Conservation (phyloP, 1,140 invertebrate species). For the Saxidomus purpurata region DNA sequence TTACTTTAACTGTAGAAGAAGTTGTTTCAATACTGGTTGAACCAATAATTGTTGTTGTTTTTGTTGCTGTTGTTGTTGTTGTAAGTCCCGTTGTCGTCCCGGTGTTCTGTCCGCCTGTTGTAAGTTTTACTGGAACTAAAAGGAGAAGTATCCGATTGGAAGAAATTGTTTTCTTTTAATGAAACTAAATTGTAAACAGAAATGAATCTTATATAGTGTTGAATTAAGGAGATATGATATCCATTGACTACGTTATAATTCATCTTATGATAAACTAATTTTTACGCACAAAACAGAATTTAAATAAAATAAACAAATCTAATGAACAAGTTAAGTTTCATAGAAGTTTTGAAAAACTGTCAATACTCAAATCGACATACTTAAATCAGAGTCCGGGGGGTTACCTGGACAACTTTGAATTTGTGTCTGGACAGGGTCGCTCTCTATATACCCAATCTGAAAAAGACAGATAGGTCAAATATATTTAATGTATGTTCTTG, state of each 20-base stretch:
- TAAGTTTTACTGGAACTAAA: background rate
- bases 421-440: background rate
- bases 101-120: background rate
- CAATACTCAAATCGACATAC: background rate
- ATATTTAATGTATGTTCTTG: too few species aligned
- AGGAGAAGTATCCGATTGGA: background rate
- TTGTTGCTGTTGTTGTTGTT: background rate
- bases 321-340: background rate
- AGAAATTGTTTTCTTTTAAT: background rate
- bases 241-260: background rate
- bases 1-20: background rate
- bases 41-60: too few species aligned
- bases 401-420: background rate
- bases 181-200: background rate
- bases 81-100: background rate
- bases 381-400: background rate
- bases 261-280: background rate
- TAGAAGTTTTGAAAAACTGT: background rate
- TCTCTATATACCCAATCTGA: background rate
- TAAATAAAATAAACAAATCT: background rate
- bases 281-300: background rate
- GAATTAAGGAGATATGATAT: background rate
- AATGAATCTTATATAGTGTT: background rate
- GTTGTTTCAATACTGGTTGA: background rate
- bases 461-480: too few species aligned